Conservation (phyloP, 2,888 invertebrate species). For the Pimpla rufipes region DNA sequence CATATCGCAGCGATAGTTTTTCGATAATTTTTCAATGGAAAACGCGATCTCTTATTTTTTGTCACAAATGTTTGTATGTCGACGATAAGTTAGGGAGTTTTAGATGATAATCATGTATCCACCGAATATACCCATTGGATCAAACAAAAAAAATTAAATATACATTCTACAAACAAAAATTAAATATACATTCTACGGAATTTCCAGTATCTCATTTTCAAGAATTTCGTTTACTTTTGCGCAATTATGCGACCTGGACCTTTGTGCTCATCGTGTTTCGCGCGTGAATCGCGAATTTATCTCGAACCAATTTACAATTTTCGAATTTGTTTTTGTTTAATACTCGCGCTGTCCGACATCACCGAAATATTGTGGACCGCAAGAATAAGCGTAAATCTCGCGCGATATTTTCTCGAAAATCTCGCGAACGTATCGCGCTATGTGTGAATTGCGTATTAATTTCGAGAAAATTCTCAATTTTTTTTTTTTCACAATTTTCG, state of each 20-base stretch:
- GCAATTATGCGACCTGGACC: not conserved
- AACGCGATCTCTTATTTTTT: slow-evolving; percentile 20
- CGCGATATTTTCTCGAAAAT: no score
- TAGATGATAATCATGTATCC: not conserved
- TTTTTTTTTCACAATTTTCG: no score
- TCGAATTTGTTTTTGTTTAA: slow-evolving; percentile 9
- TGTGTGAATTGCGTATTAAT: no score
- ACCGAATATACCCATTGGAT: not conserved
- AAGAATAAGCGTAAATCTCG: no score
- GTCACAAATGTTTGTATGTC: slow-evolving; percentile 45
- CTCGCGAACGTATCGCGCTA: no score
- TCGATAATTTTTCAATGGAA: slow-evolving; percentile 11
- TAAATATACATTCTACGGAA: slow-evolving; percentile 15
- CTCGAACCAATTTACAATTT: slow-evolving; percentile 6
- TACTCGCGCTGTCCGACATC: not conserved
- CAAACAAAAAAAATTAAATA: not conserved
- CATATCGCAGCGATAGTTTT: slow-evolving; percentile 25
- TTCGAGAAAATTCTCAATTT: no score
- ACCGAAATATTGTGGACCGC: slow-evolving; percentile 26
- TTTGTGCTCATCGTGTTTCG: not conserved
- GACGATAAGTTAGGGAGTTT: slow-evolving; percentile 15
- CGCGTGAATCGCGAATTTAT: no score
- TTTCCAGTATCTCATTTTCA: slow-evolving; percentile 1
- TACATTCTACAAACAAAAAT: not conserved
- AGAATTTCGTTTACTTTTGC: slow-evolving; percentile 2